A percentile compares a stretch with the other conserved stretches of the same genome.
phyloP scores from a whole-genome alignment of 2,888 invertebrate genomes.

The Philopedon plagiatum region DNA sequence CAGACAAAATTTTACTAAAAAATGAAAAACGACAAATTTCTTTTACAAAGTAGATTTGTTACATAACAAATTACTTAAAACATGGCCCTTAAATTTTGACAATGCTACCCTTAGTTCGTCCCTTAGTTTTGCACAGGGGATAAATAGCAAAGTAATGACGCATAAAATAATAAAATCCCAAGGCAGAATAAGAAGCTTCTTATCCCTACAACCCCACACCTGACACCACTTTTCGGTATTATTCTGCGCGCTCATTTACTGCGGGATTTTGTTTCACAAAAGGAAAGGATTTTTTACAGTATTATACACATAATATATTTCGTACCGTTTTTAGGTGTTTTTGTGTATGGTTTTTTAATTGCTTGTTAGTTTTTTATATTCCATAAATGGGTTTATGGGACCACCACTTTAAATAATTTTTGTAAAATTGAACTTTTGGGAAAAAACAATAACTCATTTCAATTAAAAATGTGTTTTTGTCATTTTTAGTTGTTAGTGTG shows the following conservation, averaged over 20 bases:
- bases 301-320: not conserved
- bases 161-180: constrained; percentile 14
- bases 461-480: too few species aligned
- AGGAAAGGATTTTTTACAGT: not conserved
- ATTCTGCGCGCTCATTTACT: constrained; percentile 16
- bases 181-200: not conserved
- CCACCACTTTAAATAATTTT: too few species aligned
- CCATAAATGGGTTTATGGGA: too few species aligned
- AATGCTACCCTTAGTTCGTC: not conserved
- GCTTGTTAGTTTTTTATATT: too few species aligned
- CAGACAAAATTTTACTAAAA: too few species aligned
- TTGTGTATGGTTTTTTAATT: too few species aligned
- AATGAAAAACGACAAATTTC: too few species aligned
- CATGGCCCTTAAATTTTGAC: not conserved
- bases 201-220: constrained; percentile 7
- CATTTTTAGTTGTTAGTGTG: too few species aligned
- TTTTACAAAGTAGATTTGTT: not conserved
- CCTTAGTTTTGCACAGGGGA: not conserved
- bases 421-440: too few species aligned
- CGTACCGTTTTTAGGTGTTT: not conserved
- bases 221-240: constrained; percentile 18
- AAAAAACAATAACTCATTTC: too few species aligned
- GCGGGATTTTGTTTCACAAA: not conserved
- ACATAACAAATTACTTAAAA: not conserved
- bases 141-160: constrained; percentile 3